Base-by-base conservation (phyloP, 2,113 vertebrate species). In the Myrmecophaga tridactyla region DNA sequence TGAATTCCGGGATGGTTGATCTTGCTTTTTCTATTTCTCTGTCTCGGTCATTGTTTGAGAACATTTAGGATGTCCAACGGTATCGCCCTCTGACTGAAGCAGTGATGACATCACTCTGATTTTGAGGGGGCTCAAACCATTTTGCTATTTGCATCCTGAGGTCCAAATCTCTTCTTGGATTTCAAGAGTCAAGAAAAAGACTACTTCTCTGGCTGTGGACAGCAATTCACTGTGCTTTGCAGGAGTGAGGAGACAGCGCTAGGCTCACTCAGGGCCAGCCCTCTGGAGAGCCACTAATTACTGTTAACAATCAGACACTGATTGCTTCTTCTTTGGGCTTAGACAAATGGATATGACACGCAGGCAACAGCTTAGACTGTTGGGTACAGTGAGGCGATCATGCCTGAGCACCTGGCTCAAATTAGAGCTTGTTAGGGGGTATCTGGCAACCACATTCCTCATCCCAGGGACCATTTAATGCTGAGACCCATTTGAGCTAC, bases 1-100 rank as follows among this genome's bases (percentile, higher is more conserved):
- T 94, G 82, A 90, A 96, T 98, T 97, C 90, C 36, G 69, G 96
- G 84, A n/a, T 89, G 96, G 13, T 17, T 88, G 92, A 36, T 72
- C 27, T 76, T 48, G 11, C 20, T 75, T 97, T 97, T 96, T 89
- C 91, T 76, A 63, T 56, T 58, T 87, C 90, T 81, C 41, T 62
- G 63, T 93, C 96, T 94, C 41, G 31, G 23, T 48, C 41, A 21
- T 93, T 94, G 31, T 7, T 5, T 70, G 96, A 94, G 9, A 36
- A 2, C 20, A 53, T 77, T n/a, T 23, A 77, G 60, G 53, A 69
- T 89, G 20, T 29, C 31, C 13, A 18, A 5, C 58, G 48, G 36
- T 80, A 81, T 84, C 11, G 0, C 31, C 31, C 53, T 78, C n/a
- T 63, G 77, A 18, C 2, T 27, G 69, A 73, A 62, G n/a, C 43